Evolutionary conservation across 2,797 vertebrate genomes (phyloP), one percentile per base, ranked within the genome.

Genomic region (Myotis pilosus): DNA sequence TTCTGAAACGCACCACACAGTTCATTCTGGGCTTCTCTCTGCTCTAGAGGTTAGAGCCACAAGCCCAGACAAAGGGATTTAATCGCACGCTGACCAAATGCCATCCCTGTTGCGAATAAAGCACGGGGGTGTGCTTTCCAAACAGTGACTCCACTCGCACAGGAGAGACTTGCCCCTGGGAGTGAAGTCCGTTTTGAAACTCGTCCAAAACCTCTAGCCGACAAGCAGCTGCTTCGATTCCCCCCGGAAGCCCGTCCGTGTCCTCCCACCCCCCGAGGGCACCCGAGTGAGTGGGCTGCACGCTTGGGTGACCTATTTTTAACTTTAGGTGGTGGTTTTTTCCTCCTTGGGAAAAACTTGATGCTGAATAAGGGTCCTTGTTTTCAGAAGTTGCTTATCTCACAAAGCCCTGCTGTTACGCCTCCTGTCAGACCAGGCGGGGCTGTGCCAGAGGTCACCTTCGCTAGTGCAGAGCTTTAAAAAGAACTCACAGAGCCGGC

Each of bases 21-120:
- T 88, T 93, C 36, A 3, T 71, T 96, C 69, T 41, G 25, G 49
- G 38, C 33, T 51, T 95, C 92, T 94, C 62, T 76, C 83, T 76
- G 88, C 51, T 96, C 6, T 60, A 92, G 94, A 87, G 92, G 68
- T 41, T 38, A 38, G 49, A 95, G 89, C 47, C 28, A 76, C 93
- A 76, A 60, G 94, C 78, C 84, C 83, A 95, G 30, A 92, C 95
- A 95, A 97, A 97, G 71, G 55, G 74, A 87, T 95, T 97, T 13
- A 47, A 47, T 12, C 44, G 71, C 0, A 5, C 57, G 81, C 81
- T 87, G 85, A 81, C 93, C 95, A 92, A 92, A 94, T 76, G 81
- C 89, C 87, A 91, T 84, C 89, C 60, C 49, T 81, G 66, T 57
- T 92, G 93, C 78, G 62, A 47, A 49, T 36, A 57, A 94, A 76